A percentile compares a stretch with the other conserved stretches of the same genome.
phyloP scores from a whole-genome alignment of 2,113 vertebrate species.

The Carettochelys insculpta region DNA sequence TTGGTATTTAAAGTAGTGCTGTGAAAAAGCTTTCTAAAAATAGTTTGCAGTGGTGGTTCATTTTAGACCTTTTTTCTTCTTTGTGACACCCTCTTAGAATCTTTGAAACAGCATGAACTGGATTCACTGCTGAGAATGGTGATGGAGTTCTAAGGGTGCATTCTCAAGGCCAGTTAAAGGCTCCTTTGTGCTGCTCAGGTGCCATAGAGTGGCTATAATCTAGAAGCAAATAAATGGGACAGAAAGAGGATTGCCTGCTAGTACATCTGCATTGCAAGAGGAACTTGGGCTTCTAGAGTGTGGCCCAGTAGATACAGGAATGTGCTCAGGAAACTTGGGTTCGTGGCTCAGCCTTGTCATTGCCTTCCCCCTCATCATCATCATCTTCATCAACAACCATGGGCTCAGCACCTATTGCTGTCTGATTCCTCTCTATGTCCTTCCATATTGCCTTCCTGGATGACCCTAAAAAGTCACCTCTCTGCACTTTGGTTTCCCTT shows the following conservation, averaged over 20 bases:
- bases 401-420: too few species aligned
- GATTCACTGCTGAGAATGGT: not conserved
- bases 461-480: not conserved
- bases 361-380: too few species aligned
- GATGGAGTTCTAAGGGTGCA: not conserved
- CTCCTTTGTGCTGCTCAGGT: not conserved
- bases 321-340: not conserved
- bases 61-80: not conserved
- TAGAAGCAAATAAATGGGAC: not conserved
- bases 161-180: not conserved
- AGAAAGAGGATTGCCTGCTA: not conserved
- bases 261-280: not conserved
- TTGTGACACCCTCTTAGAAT: not conserved
- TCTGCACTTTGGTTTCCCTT: not conserved
- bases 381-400: too few species aligned
- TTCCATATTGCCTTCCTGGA: not conserved
- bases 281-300: not conserved
- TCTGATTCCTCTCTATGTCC: too few species aligned
- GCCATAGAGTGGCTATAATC: not conserved
- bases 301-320: not conserved
- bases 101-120: not conserved
- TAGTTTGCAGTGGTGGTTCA: slow-evolving; percentile 32
- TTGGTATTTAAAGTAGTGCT: not conserved
- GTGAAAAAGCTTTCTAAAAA: slow-evolving; percentile 61
- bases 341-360: not conserved